Evolutionary conservation across 2,888 invertebrate species (phyloP), one percentile per base, ranked within the genome.

Genomic region (Heliconius cydno): DNA sequence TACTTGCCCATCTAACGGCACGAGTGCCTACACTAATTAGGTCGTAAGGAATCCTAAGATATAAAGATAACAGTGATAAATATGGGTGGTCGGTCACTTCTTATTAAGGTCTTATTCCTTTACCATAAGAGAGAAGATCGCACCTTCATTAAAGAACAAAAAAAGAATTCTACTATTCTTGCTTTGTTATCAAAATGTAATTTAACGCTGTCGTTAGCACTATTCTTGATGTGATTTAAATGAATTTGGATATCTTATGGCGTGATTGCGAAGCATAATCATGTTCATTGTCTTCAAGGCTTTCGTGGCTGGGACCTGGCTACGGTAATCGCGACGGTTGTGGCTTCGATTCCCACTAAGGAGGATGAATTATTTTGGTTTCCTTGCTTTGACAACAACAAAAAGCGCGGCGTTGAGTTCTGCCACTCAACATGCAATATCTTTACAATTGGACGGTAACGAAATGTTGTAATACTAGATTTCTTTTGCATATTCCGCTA

Each of bases 21-120:
- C 88, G 88, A 86, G 91, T 88, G 87, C 90, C 91, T 88, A 87
- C 90, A 88, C 91, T 92, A 92, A 92, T 93, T 92, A 92, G 91
- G 88, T 84, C 89, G 87, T 38, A 25, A 66, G 72, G 72, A 72
- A 79, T 80, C 60, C 84, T 86, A 86, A 87, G 92, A 91, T 92
- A 85, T n/a, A 83, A 83, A 86, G 89, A 89, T 89, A 89, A 86
- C 84, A 80, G 79, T 87, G 89, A 89, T 89, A 89, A 88, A 80
- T 83, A 85, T 87, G 89, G 89, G 89, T 89, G 89, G 89, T 87
- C 89, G 84, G 52, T 80, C 71, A 73, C 79, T 74, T 82, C 78
- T 76, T 78, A 65, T 10, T 41, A 67, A 52, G n/a, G 34, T 30
- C 41, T 68, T 67, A 63, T 41, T 38, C 46, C 78, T 28, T 60